These are phyloP conservation scores for Papilio dardanus DNA, from an alignment of 1,140 invertebrate species.

Conservation along the genomic window DNA sequence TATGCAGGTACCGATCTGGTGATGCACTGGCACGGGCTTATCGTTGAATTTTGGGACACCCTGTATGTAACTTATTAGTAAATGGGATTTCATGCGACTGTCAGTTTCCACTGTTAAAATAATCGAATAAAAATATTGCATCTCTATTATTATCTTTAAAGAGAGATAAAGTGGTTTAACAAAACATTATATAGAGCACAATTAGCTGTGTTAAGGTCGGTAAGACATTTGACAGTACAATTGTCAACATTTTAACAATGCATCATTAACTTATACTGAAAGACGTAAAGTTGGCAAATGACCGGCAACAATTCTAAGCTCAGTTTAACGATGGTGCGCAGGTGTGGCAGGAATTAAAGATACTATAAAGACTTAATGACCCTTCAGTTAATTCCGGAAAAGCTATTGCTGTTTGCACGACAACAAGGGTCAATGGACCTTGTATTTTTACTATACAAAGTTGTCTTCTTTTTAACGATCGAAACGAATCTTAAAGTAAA, in stretches of 20 bases:
- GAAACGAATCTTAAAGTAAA: neutral
- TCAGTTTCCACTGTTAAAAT: too few relatives aligned
- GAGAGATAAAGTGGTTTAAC: too few relatives aligned
- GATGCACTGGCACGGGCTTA: too few relatives aligned
- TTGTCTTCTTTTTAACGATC: too few relatives aligned
- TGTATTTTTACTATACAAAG: neutral
- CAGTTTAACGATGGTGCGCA: neutral
- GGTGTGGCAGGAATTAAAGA: neutral
- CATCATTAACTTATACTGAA: slow-evolving; percentile 12
- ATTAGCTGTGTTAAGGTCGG: too few relatives aligned
- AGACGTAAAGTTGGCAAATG: neutral
- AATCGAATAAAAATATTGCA: too few relatives aligned
- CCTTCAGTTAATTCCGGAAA: slow-evolving; percentile 2
- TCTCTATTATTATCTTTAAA: too few relatives aligned
- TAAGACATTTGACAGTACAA: neutral
- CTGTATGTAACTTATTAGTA: too few relatives aligned
- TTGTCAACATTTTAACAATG: slow-evolving; percentile 6
- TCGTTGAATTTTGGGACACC: too few relatives aligned
- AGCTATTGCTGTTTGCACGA: neutral
- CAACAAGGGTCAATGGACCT: neutral
- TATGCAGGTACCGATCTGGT: too few relatives aligned
- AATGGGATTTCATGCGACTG: too few relatives aligned
- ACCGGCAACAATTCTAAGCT: slow-evolving; percentile 7
- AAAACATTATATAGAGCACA: too few relatives aligned
- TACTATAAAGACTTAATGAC: slow-evolving; percentile 16